These are phyloP conservation scores for Nicator chloris DNA, from an alignment of 2,113 vertebrate species.

Conservation along the genomic window DNA sequence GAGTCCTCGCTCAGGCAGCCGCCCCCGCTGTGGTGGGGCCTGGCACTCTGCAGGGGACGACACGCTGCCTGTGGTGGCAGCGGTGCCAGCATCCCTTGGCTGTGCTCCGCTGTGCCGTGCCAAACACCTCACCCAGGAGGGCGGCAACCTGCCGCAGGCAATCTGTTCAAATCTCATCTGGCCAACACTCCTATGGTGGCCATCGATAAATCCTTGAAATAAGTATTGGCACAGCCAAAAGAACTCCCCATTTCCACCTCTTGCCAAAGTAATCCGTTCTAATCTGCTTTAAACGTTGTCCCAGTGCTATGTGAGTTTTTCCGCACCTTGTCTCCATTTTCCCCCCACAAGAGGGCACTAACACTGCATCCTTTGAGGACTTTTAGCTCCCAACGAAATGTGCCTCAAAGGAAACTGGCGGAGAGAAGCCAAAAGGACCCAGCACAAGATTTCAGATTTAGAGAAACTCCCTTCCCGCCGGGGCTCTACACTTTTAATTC, in stretches of 20 bases:
- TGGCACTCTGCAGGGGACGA: background rate
- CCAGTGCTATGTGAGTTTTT: background rate
- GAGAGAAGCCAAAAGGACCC: background rate
- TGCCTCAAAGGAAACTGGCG: background rate
- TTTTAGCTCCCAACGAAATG: background rate
- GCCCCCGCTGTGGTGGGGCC: fast-evolving
- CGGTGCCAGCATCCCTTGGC: fast-evolving
- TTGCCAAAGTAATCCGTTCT: background rate
- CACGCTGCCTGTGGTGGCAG: fast-evolving
- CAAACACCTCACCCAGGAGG: too few relatives aligned
- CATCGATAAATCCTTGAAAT: background rate
- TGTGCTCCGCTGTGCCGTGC: background rate
- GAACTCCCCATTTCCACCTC: background rate
- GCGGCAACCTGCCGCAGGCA: fast-evolving
- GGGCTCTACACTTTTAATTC: slow-evolving; percentile 6
- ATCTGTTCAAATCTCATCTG: background rate
- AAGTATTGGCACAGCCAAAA: fast-evolving
- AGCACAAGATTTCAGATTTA: background rate
- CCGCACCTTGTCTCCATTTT: background rate
- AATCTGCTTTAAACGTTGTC: background rate
- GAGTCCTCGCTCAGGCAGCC: background rate
- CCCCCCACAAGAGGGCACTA: slow-evolving; percentile 73
- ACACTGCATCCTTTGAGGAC: slow-evolving; percentile 33
- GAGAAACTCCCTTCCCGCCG: background rate
- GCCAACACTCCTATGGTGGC: background rate